phyloP scores from a whole-genome alignment of 2,113 vertebrate species.

The Anguilla japonica region DNA sequence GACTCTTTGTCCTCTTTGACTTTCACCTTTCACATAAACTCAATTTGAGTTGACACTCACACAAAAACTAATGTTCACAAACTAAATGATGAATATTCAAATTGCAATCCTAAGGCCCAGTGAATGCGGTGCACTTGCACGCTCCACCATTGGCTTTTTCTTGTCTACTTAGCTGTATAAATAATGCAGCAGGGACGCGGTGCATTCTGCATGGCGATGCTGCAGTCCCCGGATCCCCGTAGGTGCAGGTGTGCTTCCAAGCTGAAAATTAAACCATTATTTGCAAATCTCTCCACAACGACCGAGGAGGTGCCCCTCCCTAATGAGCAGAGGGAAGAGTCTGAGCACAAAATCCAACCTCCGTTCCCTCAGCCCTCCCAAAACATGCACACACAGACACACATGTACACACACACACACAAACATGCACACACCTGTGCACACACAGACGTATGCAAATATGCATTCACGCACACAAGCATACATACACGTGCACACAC shows the following conservation, averaged over 20 bases:
- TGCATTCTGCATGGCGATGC: slow-evolving; percentile 38
- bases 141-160: slow-evolving; percentile 10
- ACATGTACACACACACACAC: not conserved
- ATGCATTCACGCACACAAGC: too few relatives aligned
- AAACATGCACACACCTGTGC: too few relatives aligned
- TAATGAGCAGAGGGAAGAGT: slow-evolving; percentile 29
- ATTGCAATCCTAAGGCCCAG: not conserved
- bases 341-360: slow-evolving; percentile 8
- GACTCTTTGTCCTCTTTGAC: not conserved
- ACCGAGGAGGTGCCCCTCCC: slow-evolving; percentile 27
- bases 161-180: slow-evolving; percentile 27
- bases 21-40: not conserved
- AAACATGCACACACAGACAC: not conserved
- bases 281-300: slow-evolving; percentile 40
- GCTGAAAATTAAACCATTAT: slow-evolving; percentile 50
- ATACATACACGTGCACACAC: too few relatives aligned
- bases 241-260: slow-evolving; percentile 47
- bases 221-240: slow-evolving; percentile 37
- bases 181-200: slow-evolving; percentile 28
- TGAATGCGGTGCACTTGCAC: slow-evolving; percentile 6
- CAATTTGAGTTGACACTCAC: slow-evolving; percentile 10
- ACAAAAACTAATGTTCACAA: not conserved
- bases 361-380: not conserved
- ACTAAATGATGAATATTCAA: slow-evolving; percentile 10
- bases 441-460: too few relatives aligned